Conservation (phyloP, 92 coral and sea anemone genomes). For the Virgularia gustaviana region DNA sequence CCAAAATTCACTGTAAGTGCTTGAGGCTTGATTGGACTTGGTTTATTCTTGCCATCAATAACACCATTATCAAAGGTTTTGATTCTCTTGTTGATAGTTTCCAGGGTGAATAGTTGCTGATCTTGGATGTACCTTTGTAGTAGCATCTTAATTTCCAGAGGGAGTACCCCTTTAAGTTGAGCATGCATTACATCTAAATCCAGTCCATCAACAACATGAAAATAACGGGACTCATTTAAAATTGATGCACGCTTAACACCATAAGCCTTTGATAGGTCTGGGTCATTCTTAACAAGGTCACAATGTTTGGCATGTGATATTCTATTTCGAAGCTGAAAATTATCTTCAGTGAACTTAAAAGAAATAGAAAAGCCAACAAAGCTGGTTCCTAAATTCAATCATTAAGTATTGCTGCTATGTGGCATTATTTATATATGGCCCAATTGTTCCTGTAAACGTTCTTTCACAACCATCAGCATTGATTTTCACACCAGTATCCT, state of each 20-base stretch:
- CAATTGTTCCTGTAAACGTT: slow-evolving; percentile 52
- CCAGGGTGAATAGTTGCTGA: slow-evolving; percentile 48
- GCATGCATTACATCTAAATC: too few species aligned
- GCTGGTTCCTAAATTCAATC: too few species aligned
- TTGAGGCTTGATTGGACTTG: slow-evolving; percentile 52
- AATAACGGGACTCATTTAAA: slow-evolving; percentile 53
- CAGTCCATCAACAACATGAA: too few species aligned
- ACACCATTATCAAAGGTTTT: slow-evolving; percentile 14
- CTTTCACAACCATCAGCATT: slow-evolving; percentile 38
- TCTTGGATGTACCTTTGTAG: slow-evolving; percentile 31
- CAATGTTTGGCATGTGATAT: slow-evolving; percentile 48
- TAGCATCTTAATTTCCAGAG: slow-evolving; percentile 52
- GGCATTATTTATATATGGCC: too few species aligned
- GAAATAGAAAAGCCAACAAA: too few species aligned
- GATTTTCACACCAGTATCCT: slow-evolving; percentile 47
- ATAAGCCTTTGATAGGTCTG: too few species aligned
- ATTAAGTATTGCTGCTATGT: too few species aligned
- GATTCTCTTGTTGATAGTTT: slow-evolving; percentile 36
- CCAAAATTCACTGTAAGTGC: background rate
- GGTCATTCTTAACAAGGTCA: slow-evolving; percentile 47
- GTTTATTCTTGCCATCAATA: slow-evolving; percentile 45
- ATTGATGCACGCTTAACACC: too few species aligned
- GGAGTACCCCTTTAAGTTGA: too few species aligned
- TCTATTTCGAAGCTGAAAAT: slow-evolving; percentile 54
- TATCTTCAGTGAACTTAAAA: background rate